Conservation (phyloP, 2,113 vertebrate species). For the Peromyscus maniculatus region DNA sequence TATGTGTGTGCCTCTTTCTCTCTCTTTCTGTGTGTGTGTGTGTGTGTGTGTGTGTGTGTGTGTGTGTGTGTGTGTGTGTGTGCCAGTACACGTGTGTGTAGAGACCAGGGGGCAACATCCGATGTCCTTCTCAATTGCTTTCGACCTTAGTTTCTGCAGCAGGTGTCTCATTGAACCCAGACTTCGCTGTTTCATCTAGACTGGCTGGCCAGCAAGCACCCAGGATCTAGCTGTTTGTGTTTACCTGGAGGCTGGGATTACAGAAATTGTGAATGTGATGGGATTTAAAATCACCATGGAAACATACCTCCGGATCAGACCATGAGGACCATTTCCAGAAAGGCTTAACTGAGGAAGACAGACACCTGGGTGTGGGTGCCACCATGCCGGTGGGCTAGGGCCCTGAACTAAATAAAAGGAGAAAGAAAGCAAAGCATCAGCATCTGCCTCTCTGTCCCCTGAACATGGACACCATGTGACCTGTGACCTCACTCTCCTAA, state of each 20-base stretch:
- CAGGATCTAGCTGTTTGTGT: background rate
- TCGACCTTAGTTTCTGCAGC: background rate
- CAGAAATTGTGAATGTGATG: background rate
- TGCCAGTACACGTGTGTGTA: background rate
- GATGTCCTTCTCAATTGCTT: background rate
- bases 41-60: background rate
- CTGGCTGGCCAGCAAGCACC: background rate
- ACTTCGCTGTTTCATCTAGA: background rate
- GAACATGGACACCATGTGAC: no score
- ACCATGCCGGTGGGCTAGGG: background rate
- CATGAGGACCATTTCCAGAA: no score
- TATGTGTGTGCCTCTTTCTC: background rate
- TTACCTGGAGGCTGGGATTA: background rate
- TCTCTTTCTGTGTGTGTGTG: background rate
- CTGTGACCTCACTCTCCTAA: background rate
- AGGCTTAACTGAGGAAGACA: background rate
- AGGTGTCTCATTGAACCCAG: background rate
- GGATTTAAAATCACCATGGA: background rate
- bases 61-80: background rate
- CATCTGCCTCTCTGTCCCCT: background rate
- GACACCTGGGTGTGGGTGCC: background rate
- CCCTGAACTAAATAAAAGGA: background rate
- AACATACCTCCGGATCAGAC: background rate
- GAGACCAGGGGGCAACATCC: background rate
- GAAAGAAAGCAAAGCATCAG: background rate